phyloP scores from a whole-genome alignment of 2,797 vertebrate species.

The Petrocephalus schoutedeni region DNA sequence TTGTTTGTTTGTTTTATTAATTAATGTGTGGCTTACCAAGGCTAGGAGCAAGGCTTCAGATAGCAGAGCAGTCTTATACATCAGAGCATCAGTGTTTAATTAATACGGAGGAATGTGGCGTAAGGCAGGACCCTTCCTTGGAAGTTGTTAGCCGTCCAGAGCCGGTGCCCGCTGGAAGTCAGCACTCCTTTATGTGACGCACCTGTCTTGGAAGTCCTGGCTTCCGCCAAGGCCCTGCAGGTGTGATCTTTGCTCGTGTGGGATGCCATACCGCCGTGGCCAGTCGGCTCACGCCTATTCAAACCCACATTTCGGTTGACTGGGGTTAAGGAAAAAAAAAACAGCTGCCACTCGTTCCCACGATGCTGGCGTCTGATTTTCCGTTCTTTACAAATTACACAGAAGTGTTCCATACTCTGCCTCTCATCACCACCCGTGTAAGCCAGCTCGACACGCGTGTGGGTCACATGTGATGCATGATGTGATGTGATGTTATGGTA shows the following conservation, averaged over 20 bases:
- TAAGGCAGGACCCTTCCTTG: background rate
- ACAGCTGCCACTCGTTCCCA: background rate
- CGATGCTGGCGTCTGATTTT: background rate
- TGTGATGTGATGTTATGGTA: background rate
- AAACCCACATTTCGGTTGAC: background rate
- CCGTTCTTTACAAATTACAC: background rate
- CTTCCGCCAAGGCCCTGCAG: background rate
- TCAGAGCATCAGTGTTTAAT: background rate
- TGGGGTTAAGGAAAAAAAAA: background rate
- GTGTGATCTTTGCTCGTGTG: background rate
- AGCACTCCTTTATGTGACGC: background rate
- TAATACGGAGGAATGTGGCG: background rate
- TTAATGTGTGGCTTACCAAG: background rate
- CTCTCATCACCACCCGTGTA: background rate
- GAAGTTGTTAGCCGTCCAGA: background rate
- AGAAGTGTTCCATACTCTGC: background rate
- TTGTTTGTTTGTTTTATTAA: background rate
- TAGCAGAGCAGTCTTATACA: background rate
- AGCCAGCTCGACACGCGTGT: background rate
- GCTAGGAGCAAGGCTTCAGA: background rate
- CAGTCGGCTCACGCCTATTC: background rate
- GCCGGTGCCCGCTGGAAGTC: background rate
- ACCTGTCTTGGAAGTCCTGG: background rate
- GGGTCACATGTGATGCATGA: background rate
- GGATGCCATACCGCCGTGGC: background rate